Evolutionary conservation across 92 coral and sea anemone species (phyloP).

Genomic region (Palythoa heliodiscus): DNA sequence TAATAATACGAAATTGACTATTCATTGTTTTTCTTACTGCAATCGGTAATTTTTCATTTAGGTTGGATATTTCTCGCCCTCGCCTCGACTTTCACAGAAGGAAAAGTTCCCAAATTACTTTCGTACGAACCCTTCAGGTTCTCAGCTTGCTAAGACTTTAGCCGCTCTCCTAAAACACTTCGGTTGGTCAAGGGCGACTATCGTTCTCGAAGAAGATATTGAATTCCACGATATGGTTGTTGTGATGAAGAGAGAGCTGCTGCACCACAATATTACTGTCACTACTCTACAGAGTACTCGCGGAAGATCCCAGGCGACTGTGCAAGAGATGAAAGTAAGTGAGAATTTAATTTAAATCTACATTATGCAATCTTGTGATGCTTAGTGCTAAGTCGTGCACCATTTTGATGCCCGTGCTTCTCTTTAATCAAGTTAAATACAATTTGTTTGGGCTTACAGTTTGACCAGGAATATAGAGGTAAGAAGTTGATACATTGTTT

Average conservation of each 20-base stretch:
- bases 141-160: background rate
- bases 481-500: too few species aligned
- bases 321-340: conserved; percentile 1
- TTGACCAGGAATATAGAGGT: too few species aligned
- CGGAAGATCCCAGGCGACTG: background rate
- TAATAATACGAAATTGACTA: background rate
- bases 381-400: too few species aligned
- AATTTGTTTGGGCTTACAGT: too few species aligned
- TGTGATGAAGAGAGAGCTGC: background rate
- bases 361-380: background rate
- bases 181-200: conserved; percentile 3
- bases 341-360: too few species aligned
- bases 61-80: conserved; percentile 12
- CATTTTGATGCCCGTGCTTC: too few species aligned
- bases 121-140: background rate
- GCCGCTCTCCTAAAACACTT: background rate
- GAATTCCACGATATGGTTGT: background rate
- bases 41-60: background rate
- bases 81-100: conserved; percentile 1
- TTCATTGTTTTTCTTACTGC: background rate
- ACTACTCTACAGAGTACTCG: background rate
- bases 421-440: too few species aligned
- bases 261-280: background rate
- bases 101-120: conserved; percentile 2
- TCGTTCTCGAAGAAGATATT: background rate